Conservation (phyloP, 2,113 vertebrate species). For the Glareola pratincola region DNA sequence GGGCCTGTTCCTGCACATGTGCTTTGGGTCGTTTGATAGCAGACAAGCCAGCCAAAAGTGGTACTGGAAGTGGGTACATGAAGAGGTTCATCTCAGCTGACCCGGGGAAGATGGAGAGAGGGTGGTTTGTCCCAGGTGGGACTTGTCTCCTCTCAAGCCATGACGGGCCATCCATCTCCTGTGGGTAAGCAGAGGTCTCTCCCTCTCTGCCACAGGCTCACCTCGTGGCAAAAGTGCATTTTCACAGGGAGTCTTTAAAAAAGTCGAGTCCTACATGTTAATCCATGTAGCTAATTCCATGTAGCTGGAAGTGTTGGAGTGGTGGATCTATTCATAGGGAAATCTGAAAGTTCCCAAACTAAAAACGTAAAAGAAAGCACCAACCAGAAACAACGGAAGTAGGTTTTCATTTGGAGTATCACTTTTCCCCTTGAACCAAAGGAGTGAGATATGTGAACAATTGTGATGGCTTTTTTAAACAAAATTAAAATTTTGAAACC, state of each 20-base stretch:
- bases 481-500: not conserved
- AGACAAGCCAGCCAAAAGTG: not conserved
- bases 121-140: not conserved
- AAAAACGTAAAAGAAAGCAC: not conserved
- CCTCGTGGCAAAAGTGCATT: not conserved
- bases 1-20: not conserved
- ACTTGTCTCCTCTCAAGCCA: not conserved
- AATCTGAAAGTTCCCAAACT: not conserved
- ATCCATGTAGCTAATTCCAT: no score
- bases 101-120: not conserved
- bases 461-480: not conserved
- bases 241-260: not conserved
- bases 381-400: not conserved
- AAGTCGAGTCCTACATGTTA: not conserved
- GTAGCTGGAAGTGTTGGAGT: not conserved
- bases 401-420: not conserved
- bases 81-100: not conserved
- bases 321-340: not conserved
- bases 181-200: not conserved
- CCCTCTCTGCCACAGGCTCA: not conserved
- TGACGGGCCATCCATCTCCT: not conserved
- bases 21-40: not conserved
- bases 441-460: not conserved
- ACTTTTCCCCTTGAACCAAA: not conserved
- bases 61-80: rapidly evolving